Conservation (phyloP, 2,113 vertebrate genomes). For the Tonatia bakeri region DNA sequence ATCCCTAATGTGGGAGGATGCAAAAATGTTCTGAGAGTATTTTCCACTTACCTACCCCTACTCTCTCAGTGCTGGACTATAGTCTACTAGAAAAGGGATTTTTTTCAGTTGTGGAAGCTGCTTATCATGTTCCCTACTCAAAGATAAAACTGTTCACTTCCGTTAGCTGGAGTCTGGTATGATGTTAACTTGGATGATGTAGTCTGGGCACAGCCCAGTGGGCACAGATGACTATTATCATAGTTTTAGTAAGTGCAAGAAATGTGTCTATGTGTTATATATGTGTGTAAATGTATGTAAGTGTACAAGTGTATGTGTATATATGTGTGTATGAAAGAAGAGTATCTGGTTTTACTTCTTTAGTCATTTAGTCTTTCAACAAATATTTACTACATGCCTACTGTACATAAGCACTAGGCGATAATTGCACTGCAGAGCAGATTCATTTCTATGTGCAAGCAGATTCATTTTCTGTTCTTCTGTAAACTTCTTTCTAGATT, state of each 20-base stretch:
- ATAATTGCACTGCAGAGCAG: background rate
- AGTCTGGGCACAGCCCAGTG: background rate
- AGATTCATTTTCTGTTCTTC: background rate
- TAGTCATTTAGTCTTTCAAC: background rate
- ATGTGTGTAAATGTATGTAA: background rate
- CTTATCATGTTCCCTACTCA: background rate
- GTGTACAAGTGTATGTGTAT: too few species aligned
- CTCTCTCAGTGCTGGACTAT: background rate
- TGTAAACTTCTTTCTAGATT: constrained; percentile 15
- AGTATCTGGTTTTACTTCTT: constrained; percentile 5
- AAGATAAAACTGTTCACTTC: background rate
- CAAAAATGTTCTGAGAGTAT: background rate
- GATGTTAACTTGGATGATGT: background rate
- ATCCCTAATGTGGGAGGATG: background rate
- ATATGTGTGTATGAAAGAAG: background rate
- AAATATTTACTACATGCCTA: background rate
- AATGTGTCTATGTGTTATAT: background rate
- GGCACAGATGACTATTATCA: background rate
- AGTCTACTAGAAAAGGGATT: background rate
- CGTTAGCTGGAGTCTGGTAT: background rate
- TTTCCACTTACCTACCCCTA: background rate
- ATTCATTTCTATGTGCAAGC: background rate
- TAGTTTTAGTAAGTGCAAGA: background rate
- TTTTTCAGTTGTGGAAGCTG: background rate
- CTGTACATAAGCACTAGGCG: background rate